Evolutionary conservation across 2,888 invertebrate genomes (phyloP).

Genomic region (Agonum fuliginosum): DNA sequence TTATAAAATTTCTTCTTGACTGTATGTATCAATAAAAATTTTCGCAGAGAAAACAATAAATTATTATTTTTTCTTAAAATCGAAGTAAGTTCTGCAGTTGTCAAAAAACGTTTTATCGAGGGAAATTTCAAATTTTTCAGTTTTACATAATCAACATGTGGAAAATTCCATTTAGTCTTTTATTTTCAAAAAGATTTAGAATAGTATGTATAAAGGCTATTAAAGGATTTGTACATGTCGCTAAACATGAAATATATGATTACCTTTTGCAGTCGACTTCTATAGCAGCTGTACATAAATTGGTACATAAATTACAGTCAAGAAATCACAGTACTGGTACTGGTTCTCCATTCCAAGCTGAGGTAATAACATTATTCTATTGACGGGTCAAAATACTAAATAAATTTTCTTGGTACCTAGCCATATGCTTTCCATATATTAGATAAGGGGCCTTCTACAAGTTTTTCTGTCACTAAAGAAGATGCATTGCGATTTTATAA

Average conservation of each 20-base stretch:
- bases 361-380: too few relatives aligned
- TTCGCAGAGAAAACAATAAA: not conserved
- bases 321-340: too few relatives aligned
- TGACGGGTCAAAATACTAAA: too few relatives aligned
- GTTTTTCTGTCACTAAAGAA: slow-evolving; percentile 80
- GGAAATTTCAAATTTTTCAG: too few relatives aligned
- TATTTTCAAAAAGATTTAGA: not conserved
- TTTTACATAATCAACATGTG: too few relatives aligned
- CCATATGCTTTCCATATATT: slow-evolving; percentile 79
- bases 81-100: slow-evolving; percentile 12
- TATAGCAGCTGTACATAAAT: not conserved
- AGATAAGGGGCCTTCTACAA: slow-evolving; percentile 87
- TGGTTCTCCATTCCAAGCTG: slow-evolving; percentile 1
- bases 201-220: not conserved
- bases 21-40: not conserved
- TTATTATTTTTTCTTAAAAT: slow-evolving; percentile 6
- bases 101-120: not conserved
- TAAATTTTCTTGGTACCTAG: too few relatives aligned
- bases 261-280: not conserved
- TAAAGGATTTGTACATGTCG: not conserved
- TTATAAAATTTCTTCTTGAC: not conserved
- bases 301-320: too few relatives aligned
- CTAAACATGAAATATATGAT: not conserved
- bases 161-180: not conserved
- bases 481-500: slow-evolving; percentile 79